Conservation (phyloP, 2,888 invertebrate species). For the Stenodema calcarata region DNA sequence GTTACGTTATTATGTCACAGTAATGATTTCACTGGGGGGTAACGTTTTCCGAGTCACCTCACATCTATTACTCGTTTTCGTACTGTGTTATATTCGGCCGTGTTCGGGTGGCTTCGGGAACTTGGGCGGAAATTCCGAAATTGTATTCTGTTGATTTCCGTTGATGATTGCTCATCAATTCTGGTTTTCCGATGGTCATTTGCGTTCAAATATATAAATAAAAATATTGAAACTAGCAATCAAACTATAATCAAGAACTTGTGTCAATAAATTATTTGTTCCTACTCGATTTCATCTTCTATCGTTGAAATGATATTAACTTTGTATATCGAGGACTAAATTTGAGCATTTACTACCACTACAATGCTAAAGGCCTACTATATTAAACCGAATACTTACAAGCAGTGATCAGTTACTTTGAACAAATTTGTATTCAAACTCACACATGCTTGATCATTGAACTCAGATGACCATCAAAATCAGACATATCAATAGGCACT, state of each 20-base stretch:
- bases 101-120: slow-evolving; percentile 16
- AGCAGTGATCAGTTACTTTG: too few relatives aligned
- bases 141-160: background rate
- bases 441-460: background rate
- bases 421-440: too few relatives aligned
- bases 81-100: background rate
- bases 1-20: too few relatives aligned
- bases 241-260: too few relatives aligned
- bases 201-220: background rate
- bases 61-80: background rate
- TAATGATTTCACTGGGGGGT: background rate
- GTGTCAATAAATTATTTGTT: too few relatives aligned
- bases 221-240: too few relatives aligned
- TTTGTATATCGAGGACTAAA: too few relatives aligned
- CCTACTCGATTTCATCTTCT: too few relatives aligned
- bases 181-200: background rate
- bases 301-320: too few relatives aligned
- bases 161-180: background rate
- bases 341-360: too few relatives aligned
- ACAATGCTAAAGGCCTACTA: too few relatives aligned
- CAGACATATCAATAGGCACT: background rate
- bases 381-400: too few relatives aligned
- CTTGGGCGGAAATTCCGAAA: background rate
- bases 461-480: background rate
- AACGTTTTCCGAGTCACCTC: background rate